Conservation (phyloP, 2,888 invertebrate genomes). For the Hydriomena furcata region DNA sequence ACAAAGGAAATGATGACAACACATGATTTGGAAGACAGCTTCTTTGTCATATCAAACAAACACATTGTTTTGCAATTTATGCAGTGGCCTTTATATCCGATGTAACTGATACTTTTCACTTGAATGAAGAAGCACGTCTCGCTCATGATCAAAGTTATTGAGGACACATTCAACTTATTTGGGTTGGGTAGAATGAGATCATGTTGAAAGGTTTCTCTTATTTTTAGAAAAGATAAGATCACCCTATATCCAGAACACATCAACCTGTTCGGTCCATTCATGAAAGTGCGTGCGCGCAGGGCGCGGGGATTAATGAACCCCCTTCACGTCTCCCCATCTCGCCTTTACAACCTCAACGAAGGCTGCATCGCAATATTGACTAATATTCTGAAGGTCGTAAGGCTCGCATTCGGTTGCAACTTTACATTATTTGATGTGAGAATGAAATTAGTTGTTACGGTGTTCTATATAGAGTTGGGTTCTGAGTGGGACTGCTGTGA, state of each 20-base stretch:
- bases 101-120: conserved; percentile 34
- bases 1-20: conserved; percentile 73
- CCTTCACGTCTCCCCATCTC: conserved; percentile 62
- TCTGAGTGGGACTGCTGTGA: conserved; percentile 42
- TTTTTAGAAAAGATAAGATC: conserved; percentile 40
- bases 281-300: conserved; percentile 83
- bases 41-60: conserved; percentile 46
- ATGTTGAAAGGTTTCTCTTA: conserved; percentile 23
- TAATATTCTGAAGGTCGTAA: conserved; percentile 41
- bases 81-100: conserved; percentile 44
- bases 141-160: conserved; percentile 22
- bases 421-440: conserved; percentile 18
- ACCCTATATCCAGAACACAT: conserved; percentile 73
- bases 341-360: conserved; percentile 56
- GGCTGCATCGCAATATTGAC: conserved; percentile 39
- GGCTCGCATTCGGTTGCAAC: conserved; percentile 39
- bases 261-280: conserved; percentile 83
- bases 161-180: conserved; percentile 17
- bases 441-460: conserved; percentile 5
- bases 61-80: conserved; percentile 55
- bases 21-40: conserved; percentile 49
- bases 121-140: conserved; percentile 37
- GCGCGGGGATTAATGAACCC: conserved; percentile 83
- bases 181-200: conserved; percentile 19
- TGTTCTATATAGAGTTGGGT: conserved; percentile 41